phyloP scores from a whole-genome alignment of 1,140 invertebrate genomes.

The Latrodectus geometricus region DNA sequence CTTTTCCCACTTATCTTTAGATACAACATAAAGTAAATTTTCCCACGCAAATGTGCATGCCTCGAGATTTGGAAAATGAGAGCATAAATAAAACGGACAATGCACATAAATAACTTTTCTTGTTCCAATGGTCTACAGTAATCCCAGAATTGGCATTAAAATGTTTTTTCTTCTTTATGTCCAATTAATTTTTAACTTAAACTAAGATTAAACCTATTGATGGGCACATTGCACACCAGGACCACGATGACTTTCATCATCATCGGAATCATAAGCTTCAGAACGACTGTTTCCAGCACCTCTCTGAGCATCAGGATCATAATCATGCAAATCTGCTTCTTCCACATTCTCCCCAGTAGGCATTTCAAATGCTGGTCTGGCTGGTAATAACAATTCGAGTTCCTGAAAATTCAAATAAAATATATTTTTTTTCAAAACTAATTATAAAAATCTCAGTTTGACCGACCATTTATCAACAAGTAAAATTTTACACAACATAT shows the following conservation, averaged over 20 bases:
- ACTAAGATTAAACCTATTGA: conserved; percentile 71
- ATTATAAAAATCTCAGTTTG: too few relatives aligned
- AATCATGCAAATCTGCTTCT: conserved; percentile 84
- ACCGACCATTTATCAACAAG: too few relatives aligned
- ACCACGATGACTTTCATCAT: conserved; percentile 75
- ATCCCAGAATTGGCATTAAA: conserved; percentile 22
- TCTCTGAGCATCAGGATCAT: conserved; percentile 73
- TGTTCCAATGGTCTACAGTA: neutral
- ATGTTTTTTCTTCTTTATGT: neutral
- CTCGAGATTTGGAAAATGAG: conserved; percentile 12
- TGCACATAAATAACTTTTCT: conserved; percentile 3
- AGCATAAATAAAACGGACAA: conserved; percentile 39
- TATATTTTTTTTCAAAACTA: too few relatives aligned
- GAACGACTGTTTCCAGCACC: conserved; percentile 67
- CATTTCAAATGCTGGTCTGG: conserved; percentile 76
- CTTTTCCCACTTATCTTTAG: too few relatives aligned
- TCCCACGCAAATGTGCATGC: conserved; percentile 26
- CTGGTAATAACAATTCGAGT: conserved; percentile 79
- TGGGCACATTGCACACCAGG: conserved; percentile 79
- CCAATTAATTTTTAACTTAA: neutral
- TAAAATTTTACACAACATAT: too few relatives aligned
- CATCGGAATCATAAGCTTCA: conserved; percentile 78
- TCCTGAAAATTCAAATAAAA: conserved; percentile 67
- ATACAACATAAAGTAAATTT: neutral
- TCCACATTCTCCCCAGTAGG: conserved; percentile 82